Conservation (phyloP, 2,888 invertebrate species). For the Anoplius nigerrimus region DNA sequence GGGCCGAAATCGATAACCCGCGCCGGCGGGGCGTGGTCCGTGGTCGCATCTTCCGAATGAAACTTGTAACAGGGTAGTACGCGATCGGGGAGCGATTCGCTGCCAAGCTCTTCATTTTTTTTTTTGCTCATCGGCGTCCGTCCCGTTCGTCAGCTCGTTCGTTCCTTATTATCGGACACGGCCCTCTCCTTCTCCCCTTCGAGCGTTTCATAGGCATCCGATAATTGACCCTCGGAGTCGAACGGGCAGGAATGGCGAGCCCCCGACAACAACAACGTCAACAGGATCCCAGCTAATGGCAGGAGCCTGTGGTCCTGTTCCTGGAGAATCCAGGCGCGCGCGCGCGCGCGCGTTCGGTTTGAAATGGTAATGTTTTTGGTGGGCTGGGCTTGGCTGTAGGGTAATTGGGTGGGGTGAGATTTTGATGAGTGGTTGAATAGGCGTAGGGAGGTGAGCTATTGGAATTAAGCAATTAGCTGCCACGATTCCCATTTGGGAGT, state of each 20-base stretch:
- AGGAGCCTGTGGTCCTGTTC: slow-evolving; percentile 22
- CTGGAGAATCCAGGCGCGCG: too few species aligned
- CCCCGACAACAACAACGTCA: slow-evolving; percentile 69
- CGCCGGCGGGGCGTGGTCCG: slow-evolving; percentile 67
- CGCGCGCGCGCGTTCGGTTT: too few species aligned
- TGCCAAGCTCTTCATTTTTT: slow-evolving; percentile 26
- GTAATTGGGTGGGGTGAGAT: too few species aligned
- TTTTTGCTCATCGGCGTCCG: slow-evolving; percentile 3
- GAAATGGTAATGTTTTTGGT: too few species aligned
- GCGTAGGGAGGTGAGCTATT: too few species aligned
- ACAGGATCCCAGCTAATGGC: slow-evolving; percentile 62
- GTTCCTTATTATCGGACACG: slow-evolving; percentile 48
- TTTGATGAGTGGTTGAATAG: too few species aligned
- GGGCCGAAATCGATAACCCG: slow-evolving; percentile 2
- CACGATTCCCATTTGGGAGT: too few species aligned
- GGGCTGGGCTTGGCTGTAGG: too few species aligned
- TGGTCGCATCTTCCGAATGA: slow-evolving; percentile 72
- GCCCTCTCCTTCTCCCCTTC: slow-evolving; percentile 46
- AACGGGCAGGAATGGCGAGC: slow-evolving; percentile 65
- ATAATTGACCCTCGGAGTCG: slow-evolving; percentile 54
- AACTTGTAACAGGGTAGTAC: slow-evolving; percentile 69
- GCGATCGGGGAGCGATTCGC: slow-evolving; percentile 33
- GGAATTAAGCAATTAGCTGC: too few species aligned
- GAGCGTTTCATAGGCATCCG: slow-evolving; percentile 47
- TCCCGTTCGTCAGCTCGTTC: slow-evolving; percentile 34